Percentiles rank a stretch among this genome's conserved stretches.
Evolutionary conservation across 2,888 invertebrate species (phyloP).

Genomic region (Andrena dorsata): DNA sequence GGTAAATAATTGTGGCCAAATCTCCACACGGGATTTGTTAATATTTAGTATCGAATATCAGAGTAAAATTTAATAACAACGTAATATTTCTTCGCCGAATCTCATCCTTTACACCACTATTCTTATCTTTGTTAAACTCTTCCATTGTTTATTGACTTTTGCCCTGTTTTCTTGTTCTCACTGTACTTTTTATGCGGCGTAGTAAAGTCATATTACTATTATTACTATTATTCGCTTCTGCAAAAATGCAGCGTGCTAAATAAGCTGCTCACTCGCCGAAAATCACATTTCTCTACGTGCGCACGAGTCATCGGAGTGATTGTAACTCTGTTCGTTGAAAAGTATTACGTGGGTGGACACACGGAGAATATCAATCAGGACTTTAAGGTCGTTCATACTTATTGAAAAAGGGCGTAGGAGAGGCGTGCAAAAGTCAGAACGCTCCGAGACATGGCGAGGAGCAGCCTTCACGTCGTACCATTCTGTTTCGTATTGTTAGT

Average conservation of each 20-base stretch:
- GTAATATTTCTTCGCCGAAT: too few relatives aligned
- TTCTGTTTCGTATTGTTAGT: constrained; percentile 60
- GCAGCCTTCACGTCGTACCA: constrained; percentile 29
- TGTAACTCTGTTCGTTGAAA: constrained; percentile 47
- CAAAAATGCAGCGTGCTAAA: not conserved
- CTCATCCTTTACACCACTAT: too few relatives aligned
- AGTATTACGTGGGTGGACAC: constrained; percentile 68
- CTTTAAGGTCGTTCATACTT: constrained; percentile 81
- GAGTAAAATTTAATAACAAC: too few relatives aligned
- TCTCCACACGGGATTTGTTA: too few relatives aligned
- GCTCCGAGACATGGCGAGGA: constrained; percentile 71
- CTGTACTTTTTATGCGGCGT: too few relatives aligned
- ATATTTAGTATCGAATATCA: too few relatives aligned
- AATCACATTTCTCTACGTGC: constrained; percentile 45
- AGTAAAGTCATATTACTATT: not conserved
- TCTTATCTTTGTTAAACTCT: too few relatives aligned
- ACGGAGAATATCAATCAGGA: constrained; percentile 79
- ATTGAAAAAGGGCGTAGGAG: constrained; percentile 81
- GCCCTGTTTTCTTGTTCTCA: too few relatives aligned
- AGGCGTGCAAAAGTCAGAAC: constrained; percentile 73
- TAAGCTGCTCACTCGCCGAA: not conserved
- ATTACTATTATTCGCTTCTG: not conserved
- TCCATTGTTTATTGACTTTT: too few relatives aligned
- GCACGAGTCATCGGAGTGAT: constrained; percentile 43
- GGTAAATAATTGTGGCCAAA: too few relatives aligned